Percentiles rank a stretch among this genome's conserved stretches.
These are phyloP conservation scores for Coendou prehensilis DNA, from an alignment of 2,797 vertebrate species.

Conservation along the genomic window DNA sequence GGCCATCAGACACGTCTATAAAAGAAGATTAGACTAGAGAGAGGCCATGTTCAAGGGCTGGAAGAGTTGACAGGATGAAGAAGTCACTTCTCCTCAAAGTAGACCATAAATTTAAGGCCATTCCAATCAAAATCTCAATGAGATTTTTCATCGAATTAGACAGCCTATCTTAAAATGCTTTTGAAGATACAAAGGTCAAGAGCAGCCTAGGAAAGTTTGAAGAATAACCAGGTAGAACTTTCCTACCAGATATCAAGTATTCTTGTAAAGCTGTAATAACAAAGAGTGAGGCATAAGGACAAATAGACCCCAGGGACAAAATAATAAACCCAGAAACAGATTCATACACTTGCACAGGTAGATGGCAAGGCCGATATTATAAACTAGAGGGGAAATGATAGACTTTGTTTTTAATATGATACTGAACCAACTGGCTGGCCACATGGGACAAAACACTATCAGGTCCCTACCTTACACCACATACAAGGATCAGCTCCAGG, in stretches of 20 bases:
- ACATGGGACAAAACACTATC: neutral
- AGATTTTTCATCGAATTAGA: neutral
- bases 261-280: neutral
- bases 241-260: neutral
- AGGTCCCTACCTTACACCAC: slow-evolving; percentile 40
- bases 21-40: neutral
- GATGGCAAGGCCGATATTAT: neutral
- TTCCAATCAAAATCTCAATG: neutral
- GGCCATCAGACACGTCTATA: neutral
- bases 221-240: neutral
- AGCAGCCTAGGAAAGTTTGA: neutral
- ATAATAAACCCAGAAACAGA: slow-evolving; percentile 37
- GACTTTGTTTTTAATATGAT: slow-evolving; percentile 14
- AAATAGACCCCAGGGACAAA: slow-evolving; percentile 7
- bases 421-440: neutral
- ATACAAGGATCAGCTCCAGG: neutral
- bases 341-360: neutral
- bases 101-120: slow-evolving; percentile 37
- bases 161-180: slow-evolving; percentile 32
- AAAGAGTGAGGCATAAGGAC: slow-evolving; percentile 22
- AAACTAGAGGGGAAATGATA: slow-evolving; percentile 1
- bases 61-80: neutral
- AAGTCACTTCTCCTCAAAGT: slow-evolving; percentile 20
- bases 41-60: neutral
- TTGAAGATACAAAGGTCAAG: neutral